These are phyloP conservation scores for Podabrus alpinus DNA, from an alignment of 2,888 invertebrate species.

Conservation along the genomic window DNA sequence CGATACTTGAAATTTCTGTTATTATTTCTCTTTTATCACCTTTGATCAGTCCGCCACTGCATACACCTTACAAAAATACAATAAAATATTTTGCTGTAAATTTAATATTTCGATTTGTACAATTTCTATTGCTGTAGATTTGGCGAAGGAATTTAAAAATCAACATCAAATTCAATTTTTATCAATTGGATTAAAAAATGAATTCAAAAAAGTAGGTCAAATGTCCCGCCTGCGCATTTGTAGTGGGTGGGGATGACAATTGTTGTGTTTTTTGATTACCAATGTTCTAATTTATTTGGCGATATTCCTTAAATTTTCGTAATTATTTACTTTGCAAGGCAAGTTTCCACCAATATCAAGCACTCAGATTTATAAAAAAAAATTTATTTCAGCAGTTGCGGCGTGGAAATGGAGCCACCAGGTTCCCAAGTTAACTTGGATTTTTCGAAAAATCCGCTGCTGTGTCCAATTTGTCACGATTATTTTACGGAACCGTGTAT, in stretches of 20 bases:
- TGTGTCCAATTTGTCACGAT: constrained; percentile 70
- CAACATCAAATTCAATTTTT: background rate
- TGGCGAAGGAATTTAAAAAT: background rate
- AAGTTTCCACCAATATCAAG: background rate
- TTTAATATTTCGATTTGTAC: no score
- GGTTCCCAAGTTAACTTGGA: constrained; percentile 50
- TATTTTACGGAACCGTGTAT: constrained; percentile 72
- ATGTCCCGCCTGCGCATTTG: constrained; percentile 19
- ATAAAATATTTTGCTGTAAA: no score
- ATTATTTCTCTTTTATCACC: no score
- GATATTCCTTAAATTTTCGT: constrained; percentile 15
- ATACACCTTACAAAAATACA: no score
- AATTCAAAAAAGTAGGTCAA: constrained; percentile 14
- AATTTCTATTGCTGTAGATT: no score
- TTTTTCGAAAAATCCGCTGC: constrained; percentile 62
- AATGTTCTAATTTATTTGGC: background rate
- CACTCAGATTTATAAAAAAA: background rate
- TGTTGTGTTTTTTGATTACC: background rate
- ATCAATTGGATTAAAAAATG: background rate
- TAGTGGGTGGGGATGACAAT: constrained; percentile 30
- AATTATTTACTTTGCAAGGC: constrained; percentile 36
- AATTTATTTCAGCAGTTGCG: constrained; percentile 32
- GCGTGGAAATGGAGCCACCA: constrained; percentile 51
- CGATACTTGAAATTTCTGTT: no score
- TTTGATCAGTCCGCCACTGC: no score